Percentiles rank a stretch among this genome's conserved stretches.
These are phyloP conservation scores for Chlorodrepanis virens DNA, from an alignment of 2,113 vertebrate species.

Conservation along the genomic window DNA sequence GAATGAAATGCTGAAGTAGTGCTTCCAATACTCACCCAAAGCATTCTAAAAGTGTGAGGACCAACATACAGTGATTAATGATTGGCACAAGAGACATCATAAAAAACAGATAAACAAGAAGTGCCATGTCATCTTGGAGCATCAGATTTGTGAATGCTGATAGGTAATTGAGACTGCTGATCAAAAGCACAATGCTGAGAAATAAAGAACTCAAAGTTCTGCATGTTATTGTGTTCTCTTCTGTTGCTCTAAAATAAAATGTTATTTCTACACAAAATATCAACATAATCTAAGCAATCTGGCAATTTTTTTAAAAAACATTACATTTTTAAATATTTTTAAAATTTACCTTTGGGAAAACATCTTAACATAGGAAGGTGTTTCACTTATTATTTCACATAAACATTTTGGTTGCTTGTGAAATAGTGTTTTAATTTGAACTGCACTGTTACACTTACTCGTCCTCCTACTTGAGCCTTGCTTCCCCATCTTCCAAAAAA, in stretches of 20 bases:
- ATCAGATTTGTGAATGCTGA: not conserved
- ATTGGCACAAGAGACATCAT: not conserved
- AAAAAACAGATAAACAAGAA: not conserved
- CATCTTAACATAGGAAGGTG: not conserved
- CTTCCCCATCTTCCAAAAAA: not conserved
- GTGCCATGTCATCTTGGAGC: not conserved
- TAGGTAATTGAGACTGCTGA: not conserved
- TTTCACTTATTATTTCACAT: not conserved
- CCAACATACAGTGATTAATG: not conserved
- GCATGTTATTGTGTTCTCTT: not conserved
- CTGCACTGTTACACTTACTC: not conserved
- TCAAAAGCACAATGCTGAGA: not conserved
- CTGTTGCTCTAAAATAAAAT: not conserved
- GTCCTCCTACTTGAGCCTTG: not conserved
- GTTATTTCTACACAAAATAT: not conserved
- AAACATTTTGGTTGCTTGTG: not conserved
- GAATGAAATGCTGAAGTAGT: not conserved
- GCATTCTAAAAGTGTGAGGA: not conserved
- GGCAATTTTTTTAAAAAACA: not conserved
- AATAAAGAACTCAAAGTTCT: not conserved
- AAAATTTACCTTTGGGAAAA: not conserved
- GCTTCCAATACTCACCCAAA: not conserved
- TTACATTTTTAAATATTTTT: not conserved
- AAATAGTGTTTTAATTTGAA: not conserved
- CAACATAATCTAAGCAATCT: not conserved